Conservation (phyloP, 2,888 invertebrate species). For the Caenorhabditis macrosperma region DNA sequence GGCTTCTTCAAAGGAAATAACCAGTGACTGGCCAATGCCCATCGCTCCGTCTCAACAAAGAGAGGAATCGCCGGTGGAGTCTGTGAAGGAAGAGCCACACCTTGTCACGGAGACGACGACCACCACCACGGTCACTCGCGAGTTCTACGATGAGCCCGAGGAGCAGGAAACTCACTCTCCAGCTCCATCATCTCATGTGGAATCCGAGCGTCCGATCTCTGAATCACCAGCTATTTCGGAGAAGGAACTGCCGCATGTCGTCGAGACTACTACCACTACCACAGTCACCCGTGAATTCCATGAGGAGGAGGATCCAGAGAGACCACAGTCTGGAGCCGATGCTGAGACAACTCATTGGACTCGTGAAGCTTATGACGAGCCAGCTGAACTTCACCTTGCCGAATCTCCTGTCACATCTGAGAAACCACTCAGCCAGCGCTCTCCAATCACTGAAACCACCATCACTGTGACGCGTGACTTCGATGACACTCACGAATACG, state of each 20-base stretch:
- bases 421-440: too few relatives aligned
- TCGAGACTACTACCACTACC: conserved; percentile 17
- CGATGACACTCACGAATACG: not conserved
- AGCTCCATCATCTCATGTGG: conserved; percentile 24
- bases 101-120: conserved; percentile 33
- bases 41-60: too few relatives aligned
- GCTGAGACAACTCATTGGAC: not conserved
- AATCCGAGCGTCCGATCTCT: conserved; percentile 11
- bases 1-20: too few relatives aligned
- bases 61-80: not conserved
- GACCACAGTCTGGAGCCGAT: too few relatives aligned
- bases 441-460: not conserved
- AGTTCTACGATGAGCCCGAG: conserved; percentile 15
- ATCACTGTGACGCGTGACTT: not conserved
- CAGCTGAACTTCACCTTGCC: too few relatives aligned
- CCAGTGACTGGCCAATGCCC: too few relatives aligned
- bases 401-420: too few relatives aligned
- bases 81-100: not conserved
- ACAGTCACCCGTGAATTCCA: conserved; percentile 13
- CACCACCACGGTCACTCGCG: conserved; percentile 32
- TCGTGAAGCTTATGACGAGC: not conserved
- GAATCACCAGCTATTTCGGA: conserved; percentile 24
- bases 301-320: not conserved
- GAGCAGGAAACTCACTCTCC: not conserved
- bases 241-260: conserved; percentile 1